A percentile compares a stretch with the other conserved stretches of the same genome.
Conservation (phyloP, 2,888 invertebrate genomes). For the Marasmarcha lunaedactyla region DNA sequence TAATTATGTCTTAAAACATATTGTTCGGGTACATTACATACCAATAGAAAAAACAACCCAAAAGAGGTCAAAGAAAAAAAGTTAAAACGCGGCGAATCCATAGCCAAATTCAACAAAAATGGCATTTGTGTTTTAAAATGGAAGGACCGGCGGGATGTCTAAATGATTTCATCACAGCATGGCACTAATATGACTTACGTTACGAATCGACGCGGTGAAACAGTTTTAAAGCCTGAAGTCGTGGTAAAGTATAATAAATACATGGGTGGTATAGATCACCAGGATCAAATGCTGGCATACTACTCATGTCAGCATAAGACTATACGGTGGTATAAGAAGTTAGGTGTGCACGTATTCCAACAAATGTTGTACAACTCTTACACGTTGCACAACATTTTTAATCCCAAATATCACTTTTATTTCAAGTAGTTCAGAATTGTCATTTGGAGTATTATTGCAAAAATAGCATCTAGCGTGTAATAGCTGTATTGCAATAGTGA, state of each 20-base stretch:
- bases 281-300: constrained; percentile 19
- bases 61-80: constrained; percentile 17
- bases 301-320: constrained; percentile 17
- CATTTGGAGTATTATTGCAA: too few relatives aligned
- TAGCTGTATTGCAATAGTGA: too few relatives aligned
- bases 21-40: constrained; percentile 22
- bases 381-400: too few relatives aligned
- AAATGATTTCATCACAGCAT: constrained; percentile 21
- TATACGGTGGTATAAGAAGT: constrained; percentile 14
- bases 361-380: constrained; percentile 12
- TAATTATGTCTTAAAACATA: constrained; percentile 15
- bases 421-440: too few relatives aligned
- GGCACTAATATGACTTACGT: constrained; percentile 13
- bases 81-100: constrained; percentile 12
- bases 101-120: constrained; percentile 13
- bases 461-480: too few relatives aligned
- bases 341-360: constrained; percentile 13
- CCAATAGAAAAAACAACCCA: constrained; percentile 14
- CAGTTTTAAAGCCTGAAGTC: constrained; percentile 11
- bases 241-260: constrained; percentile 16
- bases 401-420: too few relatives aligned
- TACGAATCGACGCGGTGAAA: constrained; percentile 5
- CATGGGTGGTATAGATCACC: constrained; percentile 17
- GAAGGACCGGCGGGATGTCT: constrained; percentile 24
- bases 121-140: constrained; percentile 24